phyloP scores from a whole-genome alignment of 2,888 invertebrate genomes.

The Cerceris ruficornis region DNA sequence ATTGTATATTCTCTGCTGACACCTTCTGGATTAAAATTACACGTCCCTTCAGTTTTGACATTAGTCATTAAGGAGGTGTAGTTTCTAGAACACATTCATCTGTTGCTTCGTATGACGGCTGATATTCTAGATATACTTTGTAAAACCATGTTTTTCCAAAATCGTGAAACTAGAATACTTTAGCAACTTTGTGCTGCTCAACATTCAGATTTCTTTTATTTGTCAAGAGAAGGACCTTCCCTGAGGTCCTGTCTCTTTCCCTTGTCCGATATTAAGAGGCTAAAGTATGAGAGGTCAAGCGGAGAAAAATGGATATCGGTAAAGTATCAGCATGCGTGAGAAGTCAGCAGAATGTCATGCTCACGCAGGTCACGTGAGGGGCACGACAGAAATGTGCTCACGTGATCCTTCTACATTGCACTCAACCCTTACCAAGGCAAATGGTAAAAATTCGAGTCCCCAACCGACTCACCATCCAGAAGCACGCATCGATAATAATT shows the following conservation, averaged over 20 bases:
- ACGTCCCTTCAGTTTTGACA: background rate
- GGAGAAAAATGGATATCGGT: slow-evolving; percentile 76
- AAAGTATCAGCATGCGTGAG: slow-evolving; percentile 80
- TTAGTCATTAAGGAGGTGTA: background rate
- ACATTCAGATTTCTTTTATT: slow-evolving; percentile 2
- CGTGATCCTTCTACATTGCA: slow-evolving; percentile 79
- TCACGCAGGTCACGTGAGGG: slow-evolving; percentile 81
- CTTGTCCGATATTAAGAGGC: slow-evolving; percentile 56
- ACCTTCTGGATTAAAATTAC: slow-evolving; percentile 2
- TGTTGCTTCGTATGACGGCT: slow-evolving; percentile 20
- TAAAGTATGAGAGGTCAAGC: slow-evolving; percentile 81
- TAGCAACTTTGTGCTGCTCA: slow-evolving; percentile 19
- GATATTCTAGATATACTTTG: slow-evolving; percentile 1
- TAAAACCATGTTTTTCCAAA: slow-evolving; percentile 42
- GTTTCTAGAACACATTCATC: slow-evolving; percentile 1
- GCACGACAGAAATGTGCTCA: slow-evolving; percentile 81
- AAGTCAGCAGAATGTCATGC: slow-evolving; percentile 81
- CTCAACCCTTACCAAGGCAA: slow-evolving; percentile 79
- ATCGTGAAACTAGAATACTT: slow-evolving; percentile 20
- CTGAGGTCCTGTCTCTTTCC: slow-evolving; percentile 32
- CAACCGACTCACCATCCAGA: slow-evolving; percentile 77
- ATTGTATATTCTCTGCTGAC: background rate
- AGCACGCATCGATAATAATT: slow-evolving; percentile 73
- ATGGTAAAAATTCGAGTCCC: slow-evolving; percentile 78
- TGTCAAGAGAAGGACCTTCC: slow-evolving; percentile 37